phyloP scores from a whole-genome alignment of 2,113 vertebrate species.

The Archilochus colubris region DNA sequence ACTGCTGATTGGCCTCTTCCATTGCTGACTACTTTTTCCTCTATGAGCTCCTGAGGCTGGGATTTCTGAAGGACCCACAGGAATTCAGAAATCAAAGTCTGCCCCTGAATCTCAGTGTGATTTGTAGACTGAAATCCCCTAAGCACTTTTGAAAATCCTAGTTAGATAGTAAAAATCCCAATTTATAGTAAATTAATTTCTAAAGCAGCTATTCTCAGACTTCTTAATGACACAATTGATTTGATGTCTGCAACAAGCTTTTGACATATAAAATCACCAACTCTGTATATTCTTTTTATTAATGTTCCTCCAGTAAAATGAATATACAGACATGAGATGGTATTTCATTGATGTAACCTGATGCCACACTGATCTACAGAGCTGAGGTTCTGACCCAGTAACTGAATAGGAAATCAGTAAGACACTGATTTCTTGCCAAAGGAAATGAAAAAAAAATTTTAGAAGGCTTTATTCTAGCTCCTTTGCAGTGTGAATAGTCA shows the following conservation, averaged over 20 bases:
- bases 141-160: not conserved
- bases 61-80: not conserved
- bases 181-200: slow-evolving; percentile 2
- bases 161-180: not conserved
- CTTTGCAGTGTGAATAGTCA: not conserved
- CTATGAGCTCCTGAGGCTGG: not conserved
- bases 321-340: not conserved
- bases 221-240: slow-evolving; percentile 6
- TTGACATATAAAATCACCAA: not conserved
- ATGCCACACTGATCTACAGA: not conserved
- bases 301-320: not conserved
- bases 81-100: not conserved
- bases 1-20: slow-evolving; percentile 2
- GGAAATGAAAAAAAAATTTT: not conserved
- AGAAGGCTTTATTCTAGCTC: not conserved
- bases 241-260: not conserved
- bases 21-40: not conserved
- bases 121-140: slow-evolving; percentile 8
- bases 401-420: not conserved
- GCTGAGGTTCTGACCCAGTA: not conserved
- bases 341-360: not conserved
- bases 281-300: not conserved
- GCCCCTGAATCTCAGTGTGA: not conserved
- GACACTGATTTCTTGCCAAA: not conserved
- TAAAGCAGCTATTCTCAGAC: slow-evolving; percentile 22